These are phyloP conservation scores for Eulimnadia texana DNA, from an alignment of 1,140 invertebrate species.

Conservation along the genomic window DNA sequence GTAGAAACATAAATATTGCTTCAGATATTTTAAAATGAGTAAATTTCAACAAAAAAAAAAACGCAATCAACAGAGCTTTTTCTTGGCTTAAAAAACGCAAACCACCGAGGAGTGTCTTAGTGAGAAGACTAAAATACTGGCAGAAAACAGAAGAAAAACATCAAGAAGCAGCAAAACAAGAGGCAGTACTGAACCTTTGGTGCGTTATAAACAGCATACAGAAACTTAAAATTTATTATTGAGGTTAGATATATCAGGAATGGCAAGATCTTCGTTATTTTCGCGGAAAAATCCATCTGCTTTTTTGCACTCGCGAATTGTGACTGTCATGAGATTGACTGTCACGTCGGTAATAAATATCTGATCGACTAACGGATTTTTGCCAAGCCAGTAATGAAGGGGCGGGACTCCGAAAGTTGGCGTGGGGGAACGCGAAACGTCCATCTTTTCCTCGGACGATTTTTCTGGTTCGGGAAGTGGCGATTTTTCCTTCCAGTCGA, in stretches of 20 bases:
- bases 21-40: no score
- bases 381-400: slow-evolving; percentile 62
- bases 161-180: no score
- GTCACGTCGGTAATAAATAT: slow-evolving; percentile 93
- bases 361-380: slow-evolving; percentile 73
- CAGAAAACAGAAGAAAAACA: no score
- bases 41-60: no score
- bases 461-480: background rate
- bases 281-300: slow-evolving; percentile 78
- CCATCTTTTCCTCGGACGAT: background rate
- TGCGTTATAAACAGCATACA: no score
- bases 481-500: slow-evolving; percentile 6
- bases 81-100: no score
- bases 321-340: slow-evolving; percentile 80
- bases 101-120: no score
- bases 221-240: no score
- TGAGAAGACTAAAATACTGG: no score
- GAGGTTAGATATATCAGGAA: background rate
- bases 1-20: no score
- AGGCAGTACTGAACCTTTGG: no score
- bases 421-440: background rate
- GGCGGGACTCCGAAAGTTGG: background rate
- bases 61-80: no score
- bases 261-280: background rate
- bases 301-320: slow-evolving; percentile 85